Evolutionary conservation across 2,888 invertebrate genomes (phyloP), one percentile per base, ranked within the genome.

Genomic region (Phyllotreta striolata): DNA sequence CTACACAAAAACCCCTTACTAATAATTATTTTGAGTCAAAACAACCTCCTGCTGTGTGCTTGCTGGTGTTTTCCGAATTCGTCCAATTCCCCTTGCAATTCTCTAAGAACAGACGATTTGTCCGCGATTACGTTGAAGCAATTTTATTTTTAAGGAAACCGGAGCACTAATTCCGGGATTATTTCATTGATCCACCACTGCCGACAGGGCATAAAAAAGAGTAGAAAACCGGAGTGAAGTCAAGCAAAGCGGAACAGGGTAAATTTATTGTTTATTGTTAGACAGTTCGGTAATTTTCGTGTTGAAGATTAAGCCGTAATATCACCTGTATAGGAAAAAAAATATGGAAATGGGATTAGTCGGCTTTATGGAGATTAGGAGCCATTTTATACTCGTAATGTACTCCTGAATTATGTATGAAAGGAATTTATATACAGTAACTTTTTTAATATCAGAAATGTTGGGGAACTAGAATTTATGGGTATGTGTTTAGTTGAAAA

Each of bases 291-390:
- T 67, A 69, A 67, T 63, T 71, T 68, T 66, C 64, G 43, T 52
- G 64, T 57, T 58, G 66, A 60, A 71, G 70, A 74, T 74, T 73
- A 68, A 74, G 73, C 68, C 68, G 68, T 74, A 70, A 64, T 66
- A 55, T 70, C 71, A 74, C 70, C 70, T 72, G 70, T 65, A 67
- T 63, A 66, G 58, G 68, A 62, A 55, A 68, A n/a, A 68, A 73
- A 71, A 73, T 69, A 66, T 62, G 64, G 58, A 63, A 55, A 47
- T 38, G 52, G 60, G 43, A 58, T 62, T 64, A 64, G 47, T 55
- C 39, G 55, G 61, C 51, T 59, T 62, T 41, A 47, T 58, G 55
- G 62, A 57, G 59, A 62, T 58, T 63, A 57, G 24, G 47, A 54
- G 52, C 49, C 58, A 54, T 38, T 58, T 63, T 55, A 59, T 55